Conservation (phyloP, 2,888 invertebrate genomes). For the Hemithea aestivaria region DNA sequence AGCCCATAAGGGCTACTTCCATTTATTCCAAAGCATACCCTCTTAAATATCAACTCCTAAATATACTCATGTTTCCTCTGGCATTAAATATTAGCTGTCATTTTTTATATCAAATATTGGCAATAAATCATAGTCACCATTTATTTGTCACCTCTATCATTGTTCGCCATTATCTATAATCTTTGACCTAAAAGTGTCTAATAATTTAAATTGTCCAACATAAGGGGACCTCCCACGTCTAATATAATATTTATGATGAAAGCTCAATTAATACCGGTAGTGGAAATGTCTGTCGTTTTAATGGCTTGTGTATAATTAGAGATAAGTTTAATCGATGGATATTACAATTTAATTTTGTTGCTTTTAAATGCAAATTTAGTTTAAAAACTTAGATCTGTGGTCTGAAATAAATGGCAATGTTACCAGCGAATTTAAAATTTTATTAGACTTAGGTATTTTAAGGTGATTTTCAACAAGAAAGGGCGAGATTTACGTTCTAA, state of each 20-base stretch:
- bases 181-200: slow-evolving; percentile 38
- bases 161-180: slow-evolving; percentile 34
- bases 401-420: too few relatives aligned
- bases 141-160: slow-evolving; percentile 31
- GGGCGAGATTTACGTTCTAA: too few relatives aligned
- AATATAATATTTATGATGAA: slow-evolving; percentile 23
- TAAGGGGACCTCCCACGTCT: slow-evolving; percentile 25
- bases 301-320: slow-evolving; percentile 15
- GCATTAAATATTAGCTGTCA: too few relatives aligned
- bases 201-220: slow-evolving; percentile 27
- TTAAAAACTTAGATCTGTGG: too few relatives aligned
- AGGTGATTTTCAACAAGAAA: too few relatives aligned
- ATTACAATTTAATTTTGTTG: slow-evolving; percentile 1
- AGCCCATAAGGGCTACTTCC: too few relatives aligned
- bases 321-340: slow-evolving; percentile 2
- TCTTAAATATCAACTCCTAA: too few relatives aligned
- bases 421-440: too few relatives aligned
- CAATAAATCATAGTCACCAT: slow-evolving; percentile 38
- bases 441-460: too few relatives aligned
- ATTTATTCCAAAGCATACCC: too few relatives aligned
- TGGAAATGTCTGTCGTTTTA: slow-evolving; percentile 16
- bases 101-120: slow-evolving; percentile 5
- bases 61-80: too few relatives aligned
- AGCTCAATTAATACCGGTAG: slow-evolving; percentile 22
- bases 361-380: too few relatives aligned